Evolutionary conservation across 2,113 vertebrate species (phyloP).

Genomic region (Epinephelus fuscoguttatus): DNA sequence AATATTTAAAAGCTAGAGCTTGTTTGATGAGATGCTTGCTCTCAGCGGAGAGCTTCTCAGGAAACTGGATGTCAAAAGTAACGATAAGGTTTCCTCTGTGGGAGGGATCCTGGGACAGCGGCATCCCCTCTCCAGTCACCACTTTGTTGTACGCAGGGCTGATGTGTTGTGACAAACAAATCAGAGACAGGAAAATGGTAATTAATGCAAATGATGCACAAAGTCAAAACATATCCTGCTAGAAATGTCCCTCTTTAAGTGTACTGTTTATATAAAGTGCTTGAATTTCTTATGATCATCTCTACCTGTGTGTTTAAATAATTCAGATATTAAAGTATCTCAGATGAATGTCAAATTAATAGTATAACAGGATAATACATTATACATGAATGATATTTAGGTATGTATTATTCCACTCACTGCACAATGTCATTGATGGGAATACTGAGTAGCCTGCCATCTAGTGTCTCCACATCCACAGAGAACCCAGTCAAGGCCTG

Average conservation of each 20-base stretch:
- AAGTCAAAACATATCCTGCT: not conserved
- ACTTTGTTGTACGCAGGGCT: constrained; percentile 92
- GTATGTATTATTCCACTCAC: constrained; percentile 81
- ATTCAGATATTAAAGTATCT: not conserved
- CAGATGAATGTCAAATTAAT: not conserved
- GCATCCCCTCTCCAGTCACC: constrained; percentile 94
- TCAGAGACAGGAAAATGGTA: not conserved
- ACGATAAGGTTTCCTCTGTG: constrained; percentile 91
- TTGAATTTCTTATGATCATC: not conserved
- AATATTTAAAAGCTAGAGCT: constrained; percentile 74
- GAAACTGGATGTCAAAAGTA: constrained; percentile 90
- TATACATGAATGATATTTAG: not conserved
- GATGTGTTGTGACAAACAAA: constrained; percentile 37
- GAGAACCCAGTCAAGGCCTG: constrained; percentile 93
- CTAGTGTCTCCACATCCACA: constrained; percentile 90
- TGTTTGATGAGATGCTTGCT: constrained; percentile 86
- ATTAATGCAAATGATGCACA: not conserved
- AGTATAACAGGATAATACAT: not conserved
- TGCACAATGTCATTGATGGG: constrained; percentile 94
- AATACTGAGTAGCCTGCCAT: constrained; percentile 90
- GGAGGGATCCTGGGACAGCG: constrained; percentile 78
- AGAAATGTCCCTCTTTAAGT: constrained; percentile 5
- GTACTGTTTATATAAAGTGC: not conserved
- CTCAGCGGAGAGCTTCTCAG: constrained; percentile 85
- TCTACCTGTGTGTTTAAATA: not conserved